Conservation (phyloP, 30 jellyfish, hydroid and myxozoan species). For the Hydractinia symbiolongicarpus region DNA sequence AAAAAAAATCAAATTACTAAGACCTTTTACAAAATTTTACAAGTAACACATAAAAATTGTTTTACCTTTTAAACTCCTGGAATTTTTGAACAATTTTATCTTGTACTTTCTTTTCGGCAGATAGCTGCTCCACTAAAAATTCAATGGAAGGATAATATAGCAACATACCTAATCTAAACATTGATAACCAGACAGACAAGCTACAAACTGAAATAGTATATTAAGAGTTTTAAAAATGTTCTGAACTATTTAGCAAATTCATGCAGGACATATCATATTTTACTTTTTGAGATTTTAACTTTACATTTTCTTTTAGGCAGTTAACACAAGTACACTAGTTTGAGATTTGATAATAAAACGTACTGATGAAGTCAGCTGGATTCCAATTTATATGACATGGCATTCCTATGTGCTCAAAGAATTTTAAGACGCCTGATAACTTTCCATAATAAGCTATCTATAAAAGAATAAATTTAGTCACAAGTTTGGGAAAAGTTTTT, state of each 20-base stretch:
- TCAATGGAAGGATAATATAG: background rate
- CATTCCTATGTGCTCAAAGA: conserved; percentile 35
- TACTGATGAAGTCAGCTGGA: conserved; percentile 66
- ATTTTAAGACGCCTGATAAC: conserved; percentile 35
- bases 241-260: too few relatives aligned
- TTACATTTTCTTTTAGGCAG: background rate
- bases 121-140: conserved; percentile 47
- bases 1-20: background rate
- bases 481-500: background rate
- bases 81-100: conserved; percentile 28
- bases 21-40: background rate
- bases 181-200: too few relatives aligned
- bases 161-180: too few relatives aligned
- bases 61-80: conserved; percentile 11
- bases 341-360: conserved; percentile 3
- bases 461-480: background rate
- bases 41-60: background rate
- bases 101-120: conserved; percentile 35
- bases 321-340: background rate
- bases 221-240: too few relatives aligned
- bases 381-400: conserved; percentile 69
- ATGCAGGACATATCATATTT: too few relatives aligned
- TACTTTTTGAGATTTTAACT: too few relatives aligned
- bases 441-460: conserved; percentile 46
- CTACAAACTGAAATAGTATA: too few relatives aligned